Conservation (phyloP, 2,113 vertebrate genomes). For the Brienomyrus longianalis region DNA sequence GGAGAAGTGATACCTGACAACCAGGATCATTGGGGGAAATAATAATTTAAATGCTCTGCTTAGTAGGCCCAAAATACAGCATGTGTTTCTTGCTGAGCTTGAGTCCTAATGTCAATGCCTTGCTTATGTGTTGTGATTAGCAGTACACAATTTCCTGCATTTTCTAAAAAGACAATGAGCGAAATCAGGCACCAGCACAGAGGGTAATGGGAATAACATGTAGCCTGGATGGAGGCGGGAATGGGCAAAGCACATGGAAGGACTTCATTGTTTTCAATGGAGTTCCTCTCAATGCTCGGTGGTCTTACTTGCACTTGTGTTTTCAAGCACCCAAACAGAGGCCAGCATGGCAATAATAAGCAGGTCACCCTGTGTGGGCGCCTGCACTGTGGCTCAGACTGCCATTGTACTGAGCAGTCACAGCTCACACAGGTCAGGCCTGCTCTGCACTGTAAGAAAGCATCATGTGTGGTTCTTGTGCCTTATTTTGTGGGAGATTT, state of each 20-base stretch:
- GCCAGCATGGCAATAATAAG: constrained; percentile 28
- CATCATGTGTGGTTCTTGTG: background rate
- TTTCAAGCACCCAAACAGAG: constrained; percentile 29
- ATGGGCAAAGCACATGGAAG: background rate
- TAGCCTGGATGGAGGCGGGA: background rate
- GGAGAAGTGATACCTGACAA: background rate
- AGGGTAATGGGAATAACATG: constrained; percentile 17
- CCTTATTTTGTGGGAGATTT: background rate
- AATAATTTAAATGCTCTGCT: background rate
- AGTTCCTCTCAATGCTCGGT: constrained; percentile 61
- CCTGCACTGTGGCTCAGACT: background rate
- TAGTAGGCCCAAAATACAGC: background rate
- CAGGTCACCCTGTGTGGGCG: constrained; percentile 43
- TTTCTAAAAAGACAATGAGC: background rate
- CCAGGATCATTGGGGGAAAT: background rate
- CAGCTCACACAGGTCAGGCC: too few relatives aligned
- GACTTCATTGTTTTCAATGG: background rate
- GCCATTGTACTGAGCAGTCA: background rate
- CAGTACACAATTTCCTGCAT: background rate
- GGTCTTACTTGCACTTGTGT: constrained; percentile 64
- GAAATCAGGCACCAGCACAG: background rate
- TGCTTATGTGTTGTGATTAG: background rate
- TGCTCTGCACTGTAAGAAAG: background rate
- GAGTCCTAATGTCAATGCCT: background rate
- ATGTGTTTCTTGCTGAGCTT: background rate